Evolutionary conservation across 35 echinoderm and acorn worm species (phyloP).

Genomic region (Anneissia japonica): DNA sequence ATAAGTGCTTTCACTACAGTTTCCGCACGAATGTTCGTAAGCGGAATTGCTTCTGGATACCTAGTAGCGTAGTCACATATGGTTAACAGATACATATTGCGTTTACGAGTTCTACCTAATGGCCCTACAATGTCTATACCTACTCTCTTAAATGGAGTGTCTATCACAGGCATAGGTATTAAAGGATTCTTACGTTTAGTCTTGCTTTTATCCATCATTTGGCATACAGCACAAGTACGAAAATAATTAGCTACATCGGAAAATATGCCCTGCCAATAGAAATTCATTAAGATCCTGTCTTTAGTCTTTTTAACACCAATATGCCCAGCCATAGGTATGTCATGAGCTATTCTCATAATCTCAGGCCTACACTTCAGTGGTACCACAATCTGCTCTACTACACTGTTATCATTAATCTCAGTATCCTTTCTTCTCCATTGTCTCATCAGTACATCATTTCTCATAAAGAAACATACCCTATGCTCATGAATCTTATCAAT

Average conservation of each 20-base stretch:
- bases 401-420: neutral
- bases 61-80: slow-evolving; percentile 25
- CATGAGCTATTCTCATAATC: slow-evolving; percentile 15
- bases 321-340: neutral
- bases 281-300: neutral
- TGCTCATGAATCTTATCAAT: neutral
- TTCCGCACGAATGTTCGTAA: neutral
- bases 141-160: neutral
- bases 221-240: neutral
- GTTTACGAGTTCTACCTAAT: neutral
- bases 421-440: neutral
- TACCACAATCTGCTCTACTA: slow-evolving; percentile 5
- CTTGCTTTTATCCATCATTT: neutral
- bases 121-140: neutral
- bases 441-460: neutral
- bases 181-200: neutral
- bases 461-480: neutral
- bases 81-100: neutral
- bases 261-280: neutral
- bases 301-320: neutral
- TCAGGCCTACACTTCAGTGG: neutral
- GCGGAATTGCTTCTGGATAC: slow-evolving; percentile 28
- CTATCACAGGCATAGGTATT: neutral
- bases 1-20: slow-evolving; percentile 11
- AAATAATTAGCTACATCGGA: neutral